Percentiles rank a stretch among this genome's conserved stretches.
phyloP scores from a whole-genome alignment of 1,140 invertebrate genomes.

The Drosophila sucinea region DNA sequence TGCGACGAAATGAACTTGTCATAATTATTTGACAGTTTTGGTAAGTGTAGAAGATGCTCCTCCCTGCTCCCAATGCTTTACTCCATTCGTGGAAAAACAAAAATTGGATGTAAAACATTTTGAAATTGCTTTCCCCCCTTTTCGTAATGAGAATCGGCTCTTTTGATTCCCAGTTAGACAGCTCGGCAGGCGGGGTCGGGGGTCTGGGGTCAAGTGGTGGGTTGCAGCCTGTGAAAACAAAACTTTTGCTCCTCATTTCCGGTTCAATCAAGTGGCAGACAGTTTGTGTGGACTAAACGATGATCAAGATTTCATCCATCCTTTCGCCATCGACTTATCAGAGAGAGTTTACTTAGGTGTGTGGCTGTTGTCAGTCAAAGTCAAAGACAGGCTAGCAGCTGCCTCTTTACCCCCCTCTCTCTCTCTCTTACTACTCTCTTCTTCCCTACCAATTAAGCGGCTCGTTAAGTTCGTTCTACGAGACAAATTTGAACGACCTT shows the following conservation, averaged over 20 bases:
- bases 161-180: slow-evolving; percentile 66
- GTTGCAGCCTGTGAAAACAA: slow-evolving; percentile 73
- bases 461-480: slow-evolving; percentile 51
- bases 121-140: slow-evolving; percentile 41
- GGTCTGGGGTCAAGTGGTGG: slow-evolving; percentile 72
- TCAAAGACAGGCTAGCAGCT: slow-evolving; percentile 64
- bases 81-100: slow-evolving; percentile 47
- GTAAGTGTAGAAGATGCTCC: slow-evolving; percentile 54
- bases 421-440: neutral
- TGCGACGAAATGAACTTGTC: slow-evolving; percentile 79
- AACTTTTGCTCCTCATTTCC: slow-evolving; percentile 72
- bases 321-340: neutral
- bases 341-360: slow-evolving; percentile 65
- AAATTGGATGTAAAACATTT: slow-evolving; percentile 76
- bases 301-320: slow-evolving; percentile 33
- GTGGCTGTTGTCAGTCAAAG: slow-evolving; percentile 76
- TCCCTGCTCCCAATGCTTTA: neutral
- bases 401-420: slow-evolving; percentile 27
- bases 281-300: slow-evolving; percentile 36
- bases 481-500: slow-evolving; percentile 79
- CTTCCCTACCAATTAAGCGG: slow-evolving; percentile 65
- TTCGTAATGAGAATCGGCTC: slow-evolving; percentile 51
- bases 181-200: slow-evolving; percentile 51
- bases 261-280: slow-evolving; percentile 69
- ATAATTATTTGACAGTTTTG: slow-evolving; percentile 78